Conservation (phyloP, 2,888 invertebrate genomes). For the Drosophila villosipedis region DNA sequence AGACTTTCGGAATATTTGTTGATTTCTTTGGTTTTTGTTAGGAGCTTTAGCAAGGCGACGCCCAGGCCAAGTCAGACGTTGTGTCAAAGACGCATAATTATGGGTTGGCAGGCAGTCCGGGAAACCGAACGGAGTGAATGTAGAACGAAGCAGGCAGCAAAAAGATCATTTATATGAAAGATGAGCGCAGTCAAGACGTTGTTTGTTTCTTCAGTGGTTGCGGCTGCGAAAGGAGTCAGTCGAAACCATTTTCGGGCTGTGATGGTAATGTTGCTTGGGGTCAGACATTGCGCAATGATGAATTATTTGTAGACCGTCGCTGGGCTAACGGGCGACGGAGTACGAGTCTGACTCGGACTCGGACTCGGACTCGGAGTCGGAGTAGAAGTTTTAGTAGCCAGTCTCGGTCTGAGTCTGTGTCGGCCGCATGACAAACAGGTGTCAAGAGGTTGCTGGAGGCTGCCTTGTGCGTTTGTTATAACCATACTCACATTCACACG, state of each 20-base stretch:
- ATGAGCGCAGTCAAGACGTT: slow-evolving; percentile 56
- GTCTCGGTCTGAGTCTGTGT: slow-evolving; percentile 5
- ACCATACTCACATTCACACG: slow-evolving; percentile 10
- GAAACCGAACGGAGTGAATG: slow-evolving; percentile 27
- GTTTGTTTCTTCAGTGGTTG: slow-evolving; percentile 45
- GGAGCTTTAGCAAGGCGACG: slow-evolving; percentile 34
- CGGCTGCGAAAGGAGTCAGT: slow-evolving; percentile 45
- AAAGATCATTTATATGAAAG: slow-evolving; percentile 76
- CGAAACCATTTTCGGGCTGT: slow-evolving; percentile 41
- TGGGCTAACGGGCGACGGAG: slow-evolving; percentile 15
- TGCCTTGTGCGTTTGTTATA: slow-evolving; percentile 13
- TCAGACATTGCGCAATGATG: slow-evolving; percentile 73
- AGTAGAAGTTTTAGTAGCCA: slow-evolving; percentile 4
- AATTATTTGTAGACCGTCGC: slow-evolving; percentile 78
- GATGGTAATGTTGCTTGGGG: slow-evolving; percentile 50
- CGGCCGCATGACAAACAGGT: slow-evolving; percentile 76
- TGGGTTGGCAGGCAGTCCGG: slow-evolving; percentile 66
- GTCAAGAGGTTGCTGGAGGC: slow-evolving; percentile 67
- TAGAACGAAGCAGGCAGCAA: slow-evolving; percentile 35
- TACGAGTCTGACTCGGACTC: background rate
- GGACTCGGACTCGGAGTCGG: background rate
- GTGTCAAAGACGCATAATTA: slow-evolving; percentile 82
- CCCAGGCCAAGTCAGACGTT: slow-evolving; percentile 40
- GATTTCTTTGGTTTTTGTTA: slow-evolving; percentile 17
- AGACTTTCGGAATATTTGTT: background rate